Base-by-base conservation (phyloP, 1,140 invertebrate species). In the Anadara kagoshimensis region DNA sequence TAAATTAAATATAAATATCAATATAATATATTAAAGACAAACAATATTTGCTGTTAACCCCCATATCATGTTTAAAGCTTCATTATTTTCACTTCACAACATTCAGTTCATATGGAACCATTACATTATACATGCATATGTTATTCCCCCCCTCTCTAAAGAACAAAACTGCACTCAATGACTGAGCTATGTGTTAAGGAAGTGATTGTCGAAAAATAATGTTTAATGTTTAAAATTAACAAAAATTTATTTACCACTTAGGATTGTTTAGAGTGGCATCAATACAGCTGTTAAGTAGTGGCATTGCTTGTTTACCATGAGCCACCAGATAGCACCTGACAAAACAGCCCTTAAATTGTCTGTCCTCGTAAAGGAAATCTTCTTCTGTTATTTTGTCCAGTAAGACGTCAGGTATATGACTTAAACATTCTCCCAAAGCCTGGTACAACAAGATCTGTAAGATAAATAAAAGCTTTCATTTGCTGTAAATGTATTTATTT, bases 251-350 rank as follows among this genome's bases (percentile, higher is more conserved):
- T 64, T 73, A 84, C 84, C 78, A 79, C 14, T 69, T 45, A 24
- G 64, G 51, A 61, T 62, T 78, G 47, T 83, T 85, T 26, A 84
- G 72, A 36, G 75, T 69, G 22, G 79, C 78, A 79, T 87, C 86
- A 26, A 87, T 79, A 74, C 81, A 83, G 44, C 78, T 76, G 59
- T 87, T 87, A 1, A 87, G 73, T 11, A 86, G 53, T 22, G 81
- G 69, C 11, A 86, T 68, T 10, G 86, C 83, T 73, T 87, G 86
- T 36, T 70, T 67, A 14, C 85, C 86, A 43, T 80, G 71, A 12
- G 77, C 83, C 54, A 87, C 83, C 20, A 86, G 68, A 59, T 78
- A 80, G 63, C 83, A 83, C 29, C 86, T 72, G 0, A 83, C 73
- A 72, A 82, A 84, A 20, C 76, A 79, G 22, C 80, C 82, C 56